These are phyloP conservation scores for Ophiothrix spiculata DNA, from an alignment of 35 echinoderm and acorn worm species.

Conservation along the genomic window DNA sequence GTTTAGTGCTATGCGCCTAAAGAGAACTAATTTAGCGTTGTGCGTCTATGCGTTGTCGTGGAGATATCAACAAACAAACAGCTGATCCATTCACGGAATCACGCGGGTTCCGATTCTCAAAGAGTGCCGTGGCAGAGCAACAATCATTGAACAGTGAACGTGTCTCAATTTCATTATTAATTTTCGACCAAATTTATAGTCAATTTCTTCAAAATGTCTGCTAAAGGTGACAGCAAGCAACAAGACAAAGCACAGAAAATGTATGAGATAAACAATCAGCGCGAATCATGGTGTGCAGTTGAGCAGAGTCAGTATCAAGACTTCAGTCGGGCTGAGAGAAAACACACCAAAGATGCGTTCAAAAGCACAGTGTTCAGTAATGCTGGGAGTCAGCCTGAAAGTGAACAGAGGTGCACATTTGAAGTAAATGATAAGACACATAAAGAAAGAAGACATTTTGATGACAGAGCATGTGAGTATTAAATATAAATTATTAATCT, in stretches of 20 bases:
- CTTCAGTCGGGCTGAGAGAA: conserved; percentile 79
- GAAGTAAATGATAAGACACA: conserved; percentile 87
- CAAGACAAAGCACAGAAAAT: conserved; percentile 50
- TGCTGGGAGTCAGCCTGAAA: conserved; percentile 66
- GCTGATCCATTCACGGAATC: too few relatives aligned
- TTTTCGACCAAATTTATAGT: too few relatives aligned
- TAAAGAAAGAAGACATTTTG: conserved; percentile 81
- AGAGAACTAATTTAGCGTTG: too few relatives aligned
- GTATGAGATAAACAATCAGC: conserved; percentile 81
- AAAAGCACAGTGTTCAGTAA: conserved; percentile 80
- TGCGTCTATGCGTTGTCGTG: too few relatives aligned
- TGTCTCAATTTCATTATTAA: too few relatives aligned
- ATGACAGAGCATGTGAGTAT: conserved; percentile 88
- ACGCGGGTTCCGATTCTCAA: too few relatives aligned
- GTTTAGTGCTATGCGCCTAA: too few relatives aligned
- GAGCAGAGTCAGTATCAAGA: conserved; percentile 78
- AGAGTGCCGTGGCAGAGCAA: too few relatives aligned
- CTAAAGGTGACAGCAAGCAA: neutral
- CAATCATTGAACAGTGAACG: too few relatives aligned
- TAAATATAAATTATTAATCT: too few relatives aligned
- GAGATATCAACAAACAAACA: too few relatives aligned
- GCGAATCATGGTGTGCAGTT: conserved; percentile 96
- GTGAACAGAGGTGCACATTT: conserved; percentile 86
- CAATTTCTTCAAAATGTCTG: too few relatives aligned
- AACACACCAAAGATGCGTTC: conserved; percentile 76